phyloP scores from a whole-genome alignment of 2,888 invertebrate species.

The Drosophila robusta region DNA sequence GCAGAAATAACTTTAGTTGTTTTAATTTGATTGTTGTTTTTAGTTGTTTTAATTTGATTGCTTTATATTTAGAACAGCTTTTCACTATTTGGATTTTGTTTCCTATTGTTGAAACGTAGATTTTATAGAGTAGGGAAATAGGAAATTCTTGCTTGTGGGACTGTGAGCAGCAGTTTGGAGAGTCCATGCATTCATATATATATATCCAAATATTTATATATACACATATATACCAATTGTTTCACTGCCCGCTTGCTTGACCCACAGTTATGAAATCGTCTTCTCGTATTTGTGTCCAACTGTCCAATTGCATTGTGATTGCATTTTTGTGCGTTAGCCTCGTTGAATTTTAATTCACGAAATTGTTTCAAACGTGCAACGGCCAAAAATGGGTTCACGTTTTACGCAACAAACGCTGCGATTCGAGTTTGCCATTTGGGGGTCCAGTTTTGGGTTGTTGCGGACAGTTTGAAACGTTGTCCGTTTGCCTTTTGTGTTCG shows the following conservation, averaged over 20 bases:
- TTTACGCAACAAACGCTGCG: conserved; percentile 51
- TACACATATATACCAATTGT: too few species aligned
- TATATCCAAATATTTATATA: too few species aligned
- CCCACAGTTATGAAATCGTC: conserved; percentile 58
- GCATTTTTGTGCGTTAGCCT: conserved; percentile 67
- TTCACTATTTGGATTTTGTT: too few species aligned
- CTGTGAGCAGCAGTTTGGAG: too few species aligned
- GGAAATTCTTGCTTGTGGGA: too few species aligned
- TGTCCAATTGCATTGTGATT: conserved; percentile 6
- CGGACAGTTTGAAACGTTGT: conserved; percentile 13
- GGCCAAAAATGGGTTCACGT: conserved; percentile 44
- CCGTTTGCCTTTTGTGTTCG: conserved; percentile 30
- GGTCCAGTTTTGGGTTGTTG: conserved; percentile 11
- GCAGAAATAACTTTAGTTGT: too few species aligned
- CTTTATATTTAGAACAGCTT: too few species aligned
- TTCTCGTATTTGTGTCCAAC: conserved; percentile 15
- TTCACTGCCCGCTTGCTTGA: not conserved
- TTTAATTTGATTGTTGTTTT: too few species aligned
- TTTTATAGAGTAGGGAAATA: too few species aligned
- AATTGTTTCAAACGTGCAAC: conserved; percentile 58
- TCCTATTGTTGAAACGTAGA: too few species aligned
- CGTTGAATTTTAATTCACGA: conserved; percentile 74
- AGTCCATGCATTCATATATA: too few species aligned
- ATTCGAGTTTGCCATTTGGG: conserved; percentile 36
- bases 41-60: too few species aligned